phyloP scores from a whole-genome alignment of 64 coral and sea anemone species.

The Montipora sp. region DNA sequence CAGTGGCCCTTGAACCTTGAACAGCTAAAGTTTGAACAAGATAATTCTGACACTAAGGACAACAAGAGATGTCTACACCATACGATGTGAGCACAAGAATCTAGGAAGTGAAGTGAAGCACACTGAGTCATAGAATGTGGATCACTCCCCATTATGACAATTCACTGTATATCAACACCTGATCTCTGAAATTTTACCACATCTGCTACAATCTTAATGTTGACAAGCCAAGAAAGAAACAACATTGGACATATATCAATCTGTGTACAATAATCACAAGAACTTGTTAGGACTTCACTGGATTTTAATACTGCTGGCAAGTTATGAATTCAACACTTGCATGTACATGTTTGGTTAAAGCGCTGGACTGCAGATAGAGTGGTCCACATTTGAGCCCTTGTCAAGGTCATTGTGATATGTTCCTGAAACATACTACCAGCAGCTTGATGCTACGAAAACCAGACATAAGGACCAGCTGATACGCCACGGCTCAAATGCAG shows the following conservation, averaged over 20 bases:
- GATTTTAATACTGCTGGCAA: constrained; percentile 18
- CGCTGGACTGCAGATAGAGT: neutral
- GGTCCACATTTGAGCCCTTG: constrained; percentile 18
- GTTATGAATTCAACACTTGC: constrained; percentile 1
- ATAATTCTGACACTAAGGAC: no score
- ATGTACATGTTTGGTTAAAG: neutral
- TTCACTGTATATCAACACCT: no score
- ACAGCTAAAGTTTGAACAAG: no score
- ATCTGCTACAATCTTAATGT: constrained; percentile 19
- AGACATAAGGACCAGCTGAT: constrained; percentile 11
- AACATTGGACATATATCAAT: neutral
- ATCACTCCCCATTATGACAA: no score
- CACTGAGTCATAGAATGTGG: no score
- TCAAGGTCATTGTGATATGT: constrained; percentile 15
- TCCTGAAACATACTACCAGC: constrained; percentile 3
- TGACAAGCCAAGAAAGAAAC: constrained; percentile 32
- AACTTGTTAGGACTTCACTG: constrained; percentile 18
- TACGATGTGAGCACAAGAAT: no score
- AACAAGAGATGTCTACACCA: no score
- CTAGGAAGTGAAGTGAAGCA: no score
- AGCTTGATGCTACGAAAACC: constrained; percentile 21
- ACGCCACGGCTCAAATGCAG: neutral
- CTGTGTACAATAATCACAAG: neutral
- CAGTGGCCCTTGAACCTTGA: no score
- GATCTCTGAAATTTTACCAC: neutral